These are phyloP conservation scores for Plotosus lineatus DNA, from an alignment of 2,113 vertebrate species.

Conservation along the genomic window DNA sequence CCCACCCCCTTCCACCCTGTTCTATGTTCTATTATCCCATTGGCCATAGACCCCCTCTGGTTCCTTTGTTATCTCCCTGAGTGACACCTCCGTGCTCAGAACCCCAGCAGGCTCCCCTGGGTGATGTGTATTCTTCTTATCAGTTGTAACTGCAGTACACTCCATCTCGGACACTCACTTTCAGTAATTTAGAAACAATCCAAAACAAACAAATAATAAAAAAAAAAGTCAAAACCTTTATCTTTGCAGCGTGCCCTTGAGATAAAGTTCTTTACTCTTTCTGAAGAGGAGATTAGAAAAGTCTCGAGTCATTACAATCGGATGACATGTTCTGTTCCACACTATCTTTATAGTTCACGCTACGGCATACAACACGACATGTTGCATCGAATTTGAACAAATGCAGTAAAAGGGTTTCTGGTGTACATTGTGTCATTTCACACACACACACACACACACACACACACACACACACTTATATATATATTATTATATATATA, in stretches of 20 bases:
- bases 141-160: conserved; percentile 24
- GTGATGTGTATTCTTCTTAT: conserved; percentile 45
- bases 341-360: neutral
- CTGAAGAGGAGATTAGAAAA: neutral
- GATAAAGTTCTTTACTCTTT: neutral
- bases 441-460: too few relatives aligned
- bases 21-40: conserved; percentile 48
- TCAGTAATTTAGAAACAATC: neutral
- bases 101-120: conserved; percentile 29
- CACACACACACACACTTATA: too few relatives aligned
- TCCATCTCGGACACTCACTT: neutral
- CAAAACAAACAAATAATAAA: neutral
- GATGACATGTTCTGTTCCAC: conserved; percentile 20
- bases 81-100: conserved; percentile 53
- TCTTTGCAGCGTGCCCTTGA: neutral
- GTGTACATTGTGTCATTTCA: neutral
- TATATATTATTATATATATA: too few relatives aligned
- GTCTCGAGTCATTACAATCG: conserved; percentile 4
- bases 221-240: neutral
- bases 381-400: neutral
- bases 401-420: neutral
- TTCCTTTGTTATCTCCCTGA: conserved; percentile 60
- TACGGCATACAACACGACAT: neutral
- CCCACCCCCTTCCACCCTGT: neutral
- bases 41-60: conserved; percentile 37